A percentile compares a stretch with the other conserved stretches of the same genome.
Conservation (phyloP, 2,888 invertebrate species). For the Agrilus mali region DNA sequence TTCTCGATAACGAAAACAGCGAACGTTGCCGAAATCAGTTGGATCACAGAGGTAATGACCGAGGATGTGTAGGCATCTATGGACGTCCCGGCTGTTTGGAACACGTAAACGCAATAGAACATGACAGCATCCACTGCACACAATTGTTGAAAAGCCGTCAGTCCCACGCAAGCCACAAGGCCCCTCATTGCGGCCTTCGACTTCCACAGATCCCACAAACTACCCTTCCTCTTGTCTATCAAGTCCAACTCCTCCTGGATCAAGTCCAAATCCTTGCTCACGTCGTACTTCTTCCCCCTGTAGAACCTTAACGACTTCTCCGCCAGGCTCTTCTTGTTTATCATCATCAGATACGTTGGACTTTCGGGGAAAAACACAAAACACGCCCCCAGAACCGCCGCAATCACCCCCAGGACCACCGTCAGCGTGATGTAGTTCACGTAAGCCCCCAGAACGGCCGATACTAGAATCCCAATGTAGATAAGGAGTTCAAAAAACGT, state of each 20-base stretch:
- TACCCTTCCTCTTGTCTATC: conserved; percentile 38
- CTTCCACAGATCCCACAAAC: conserved; percentile 43
- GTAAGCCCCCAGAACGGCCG: conserved; percentile 55
- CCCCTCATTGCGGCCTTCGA: conserved; percentile 53
- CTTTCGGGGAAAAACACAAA: conserved; percentile 61
- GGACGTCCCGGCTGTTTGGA: conserved; percentile 52
- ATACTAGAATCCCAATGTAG: conserved; percentile 62
- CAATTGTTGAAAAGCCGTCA: conserved; percentile 73
- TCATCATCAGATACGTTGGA: conserved; percentile 53
- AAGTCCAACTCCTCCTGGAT: conserved; percentile 48
- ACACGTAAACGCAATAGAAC: conserved; percentile 61
- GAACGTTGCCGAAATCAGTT: conserved; percentile 53
- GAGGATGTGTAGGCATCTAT: conserved; percentile 50
- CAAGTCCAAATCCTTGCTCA: conserved; percentile 44
- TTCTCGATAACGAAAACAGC: conserved; percentile 61
- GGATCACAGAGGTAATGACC: conserved; percentile 64
- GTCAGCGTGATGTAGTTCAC: conserved; percentile 55
- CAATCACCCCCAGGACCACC: conserved; percentile 47
- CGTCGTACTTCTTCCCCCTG: conserved; percentile 52
- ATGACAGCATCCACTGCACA: conserved; percentile 69
- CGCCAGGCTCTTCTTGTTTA: conserved; percentile 41
- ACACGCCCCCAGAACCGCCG: conserved; percentile 45
- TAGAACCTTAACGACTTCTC: conserved; percentile 50
- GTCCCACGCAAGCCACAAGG: conserved; percentile 53
- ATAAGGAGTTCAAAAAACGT: conserved; percentile 66